phyloP scores from a whole-genome alignment of 37 sponge, comb jelly and placozoan genomes.

The Petrosia ficiformis region DNA sequence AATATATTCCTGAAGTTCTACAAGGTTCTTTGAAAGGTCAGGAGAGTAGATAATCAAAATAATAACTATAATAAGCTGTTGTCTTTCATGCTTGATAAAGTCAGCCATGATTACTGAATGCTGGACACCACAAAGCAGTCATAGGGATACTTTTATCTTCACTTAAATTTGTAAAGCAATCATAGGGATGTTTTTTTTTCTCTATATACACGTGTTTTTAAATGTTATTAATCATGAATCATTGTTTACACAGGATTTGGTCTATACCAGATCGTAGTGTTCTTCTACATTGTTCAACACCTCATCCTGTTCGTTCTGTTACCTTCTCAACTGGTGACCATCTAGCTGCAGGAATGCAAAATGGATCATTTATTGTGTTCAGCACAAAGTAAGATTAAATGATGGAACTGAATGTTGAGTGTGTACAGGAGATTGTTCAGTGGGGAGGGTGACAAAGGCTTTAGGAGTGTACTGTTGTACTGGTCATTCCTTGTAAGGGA shows the following conservation, averaged over 20 bases:
- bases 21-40: no score
- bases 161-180: no score
- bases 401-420: neutral
- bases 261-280: conserved; percentile 20
- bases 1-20: no score
- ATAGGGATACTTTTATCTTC: no score
- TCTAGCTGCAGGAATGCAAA: conserved; percentile 83
- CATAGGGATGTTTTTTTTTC: no score
- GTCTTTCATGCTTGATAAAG: no score
- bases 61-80: no score
- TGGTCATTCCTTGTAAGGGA: no score
- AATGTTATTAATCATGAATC: neutral
- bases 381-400: conserved; percentile 62
- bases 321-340: conserved; percentile 86
- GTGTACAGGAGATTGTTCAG: neutral
- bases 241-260: conserved; percentile 72
- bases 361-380: conserved; percentile 80
- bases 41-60: no score
- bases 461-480: no score
- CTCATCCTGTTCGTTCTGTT: conserved; percentile 78
- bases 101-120: no score
- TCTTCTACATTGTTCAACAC: conserved; percentile 23
- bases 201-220: neutral
- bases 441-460: neutral
- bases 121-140: no score